These are phyloP conservation scores for Melipona beecheii DNA, from an alignment of 2,888 invertebrate species.

Conservation along the genomic window DNA sequence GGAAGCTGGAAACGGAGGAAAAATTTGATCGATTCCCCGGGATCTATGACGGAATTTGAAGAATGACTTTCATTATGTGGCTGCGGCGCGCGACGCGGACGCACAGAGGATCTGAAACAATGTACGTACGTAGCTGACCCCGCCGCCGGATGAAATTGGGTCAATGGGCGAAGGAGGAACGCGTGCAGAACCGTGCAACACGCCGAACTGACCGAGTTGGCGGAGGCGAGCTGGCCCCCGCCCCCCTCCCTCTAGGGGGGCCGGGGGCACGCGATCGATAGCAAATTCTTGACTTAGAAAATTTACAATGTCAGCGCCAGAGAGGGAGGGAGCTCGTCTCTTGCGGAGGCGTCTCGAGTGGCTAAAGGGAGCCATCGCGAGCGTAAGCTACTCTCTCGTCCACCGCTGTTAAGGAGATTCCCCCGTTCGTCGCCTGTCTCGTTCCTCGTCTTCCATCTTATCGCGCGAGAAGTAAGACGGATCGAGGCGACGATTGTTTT, in stretches of 20 bases:
- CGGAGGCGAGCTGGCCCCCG: conserved; percentile 50
- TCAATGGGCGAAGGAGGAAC: conserved; percentile 68
- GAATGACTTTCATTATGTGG: conserved; percentile 38
- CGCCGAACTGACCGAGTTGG: conserved; percentile 68
- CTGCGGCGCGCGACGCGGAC: conserved; percentile 18
- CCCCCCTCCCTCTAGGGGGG: not conserved
- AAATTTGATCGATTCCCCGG: not conserved
- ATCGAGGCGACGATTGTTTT: too few relatives aligned
- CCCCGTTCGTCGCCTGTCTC: not conserved
- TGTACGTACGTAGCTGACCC: conserved; percentile 36
- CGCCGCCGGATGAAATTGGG: conserved; percentile 61
- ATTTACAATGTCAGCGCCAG: conserved; percentile 69
- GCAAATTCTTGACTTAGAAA: conserved; percentile 74
- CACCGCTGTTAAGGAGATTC: not conserved
- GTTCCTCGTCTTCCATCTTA: not conserved
- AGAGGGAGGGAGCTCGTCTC: not conserved
- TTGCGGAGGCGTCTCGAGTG: not conserved
- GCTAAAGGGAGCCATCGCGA: conserved; percentile 11
- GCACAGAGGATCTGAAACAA: conserved; percentile 60
- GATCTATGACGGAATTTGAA: conserved; percentile 23
- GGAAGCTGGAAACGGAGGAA: not conserved
- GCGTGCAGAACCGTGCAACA: conserved; percentile 52
- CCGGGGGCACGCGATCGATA: conserved; percentile 65
- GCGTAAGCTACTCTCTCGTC: conserved; percentile 1
- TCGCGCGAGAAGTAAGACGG: not conserved